These are phyloP conservation scores for Heteractis magnifica DNA, from an alignment of 92 coral and sea anemone species.

Conservation along the genomic window DNA sequence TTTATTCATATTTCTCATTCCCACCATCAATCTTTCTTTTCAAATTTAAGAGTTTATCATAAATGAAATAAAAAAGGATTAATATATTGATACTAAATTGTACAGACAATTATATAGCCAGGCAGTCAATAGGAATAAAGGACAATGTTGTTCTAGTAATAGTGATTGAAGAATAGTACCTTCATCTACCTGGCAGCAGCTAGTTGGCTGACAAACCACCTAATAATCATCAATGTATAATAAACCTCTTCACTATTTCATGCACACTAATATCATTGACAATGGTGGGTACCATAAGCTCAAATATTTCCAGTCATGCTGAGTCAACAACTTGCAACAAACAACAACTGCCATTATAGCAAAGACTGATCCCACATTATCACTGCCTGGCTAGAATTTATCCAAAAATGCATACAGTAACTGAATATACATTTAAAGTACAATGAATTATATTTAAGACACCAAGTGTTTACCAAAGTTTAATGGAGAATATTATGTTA, in stretches of 20 bases:
- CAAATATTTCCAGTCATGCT: too few relatives aligned
- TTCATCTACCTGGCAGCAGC: neutral
- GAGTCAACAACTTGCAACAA: too few relatives aligned
- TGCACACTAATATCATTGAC: too few relatives aligned
- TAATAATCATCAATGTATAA: too few relatives aligned
- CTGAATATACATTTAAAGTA: neutral
- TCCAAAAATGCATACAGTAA: neutral
- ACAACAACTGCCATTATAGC: too few relatives aligned
- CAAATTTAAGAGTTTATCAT: neutral
- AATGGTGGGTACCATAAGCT: too few relatives aligned
- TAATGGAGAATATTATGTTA: neutral
- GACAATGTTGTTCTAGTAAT: too few relatives aligned
- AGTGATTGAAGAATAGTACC: neutral
- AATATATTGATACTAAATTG: neutral
- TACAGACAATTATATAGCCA: neutral
- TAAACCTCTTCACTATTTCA: too few relatives aligned
- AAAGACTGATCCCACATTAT: neutral
- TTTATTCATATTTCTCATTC: neutral
- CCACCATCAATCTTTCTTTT: neutral
- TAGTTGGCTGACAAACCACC: too few relatives aligned
- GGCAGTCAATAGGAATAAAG: neutral
- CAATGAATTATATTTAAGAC: neutral
- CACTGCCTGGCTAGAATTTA: slow-evolving; percentile 1
- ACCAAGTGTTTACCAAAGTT: neutral
- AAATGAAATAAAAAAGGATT: neutral